Conservation (phyloP, 1,140 invertebrate species). For the Drosophila chauvacae region DNA sequence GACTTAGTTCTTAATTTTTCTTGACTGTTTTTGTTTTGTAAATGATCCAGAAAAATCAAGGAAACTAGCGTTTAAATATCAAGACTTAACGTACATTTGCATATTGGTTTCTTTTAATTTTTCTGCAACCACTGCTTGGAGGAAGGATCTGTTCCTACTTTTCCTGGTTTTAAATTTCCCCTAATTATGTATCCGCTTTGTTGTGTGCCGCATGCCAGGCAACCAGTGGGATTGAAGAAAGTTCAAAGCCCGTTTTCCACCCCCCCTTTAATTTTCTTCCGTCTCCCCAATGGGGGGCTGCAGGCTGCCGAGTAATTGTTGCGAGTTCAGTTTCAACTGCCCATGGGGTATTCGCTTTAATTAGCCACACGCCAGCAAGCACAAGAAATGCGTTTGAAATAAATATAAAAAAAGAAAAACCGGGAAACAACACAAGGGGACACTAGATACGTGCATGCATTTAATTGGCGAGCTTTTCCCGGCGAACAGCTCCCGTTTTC, state of each 20-base stretch:
- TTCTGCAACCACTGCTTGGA: not conserved
- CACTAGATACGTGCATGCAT: constrained; percentile 55
- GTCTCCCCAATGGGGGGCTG: constrained; percentile 20
- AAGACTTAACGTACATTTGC: not conserved
- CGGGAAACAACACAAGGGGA: constrained; percentile 32
- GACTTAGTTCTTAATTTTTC: not conserved
- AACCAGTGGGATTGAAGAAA: constrained; percentile 46
- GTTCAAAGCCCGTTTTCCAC: constrained; percentile 58
- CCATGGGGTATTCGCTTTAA: constrained; percentile 56
- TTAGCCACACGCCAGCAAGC: constrained; percentile 66
- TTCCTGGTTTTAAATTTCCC: constrained; percentile 30
- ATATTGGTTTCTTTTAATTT: not conserved
- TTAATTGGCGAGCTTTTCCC: constrained; percentile 60
- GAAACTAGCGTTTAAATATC: not conserved
- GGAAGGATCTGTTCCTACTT: constrained; percentile 17
- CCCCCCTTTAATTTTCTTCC: not conserved
- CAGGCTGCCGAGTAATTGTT: constrained; percentile 58
- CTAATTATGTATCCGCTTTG: constrained; percentile 73
- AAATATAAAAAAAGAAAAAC: not conserved
- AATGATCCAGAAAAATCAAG: not conserved
- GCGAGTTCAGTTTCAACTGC: constrained; percentile 53
- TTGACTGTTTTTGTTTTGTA: not conserved
- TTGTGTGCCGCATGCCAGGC: constrained; percentile 45
- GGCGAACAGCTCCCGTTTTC: constrained; percentile 1
- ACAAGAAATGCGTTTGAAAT: constrained; percentile 52